These are phyloP conservation scores for Thera britannica DNA, from an alignment of 2,888 invertebrate genomes.

Conservation along the genomic window DNA sequence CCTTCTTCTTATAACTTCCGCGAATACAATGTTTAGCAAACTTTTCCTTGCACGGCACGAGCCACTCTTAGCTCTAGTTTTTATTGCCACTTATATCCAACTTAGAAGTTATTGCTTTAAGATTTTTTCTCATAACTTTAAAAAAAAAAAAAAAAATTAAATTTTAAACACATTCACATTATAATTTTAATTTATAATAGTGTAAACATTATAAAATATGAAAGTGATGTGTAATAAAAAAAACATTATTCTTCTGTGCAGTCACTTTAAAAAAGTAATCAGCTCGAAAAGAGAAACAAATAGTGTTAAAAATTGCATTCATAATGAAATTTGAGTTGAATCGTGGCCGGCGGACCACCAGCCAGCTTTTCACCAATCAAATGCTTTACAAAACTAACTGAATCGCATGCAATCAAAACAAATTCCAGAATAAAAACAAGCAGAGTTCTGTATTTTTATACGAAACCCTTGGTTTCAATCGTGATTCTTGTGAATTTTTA, in stretches of 20 bases:
- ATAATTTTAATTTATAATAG: no score
- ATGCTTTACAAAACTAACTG: constrained; percentile 20
- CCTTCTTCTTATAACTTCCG: not conserved
- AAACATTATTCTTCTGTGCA: no score
- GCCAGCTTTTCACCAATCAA: constrained; percentile 26
- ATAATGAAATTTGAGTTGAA: constrained; percentile 2
- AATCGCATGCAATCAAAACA: constrained; percentile 19
- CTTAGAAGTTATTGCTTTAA: not conserved
- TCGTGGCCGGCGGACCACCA: constrained; percentile 11
- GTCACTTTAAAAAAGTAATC: no score
- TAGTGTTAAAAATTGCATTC: constrained; percentile 23
- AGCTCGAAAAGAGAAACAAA: constrained; percentile 1
- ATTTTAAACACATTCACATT: no score
- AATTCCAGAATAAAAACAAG: not conserved
- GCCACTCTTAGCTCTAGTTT: not conserved
- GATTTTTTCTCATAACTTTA: not conserved
- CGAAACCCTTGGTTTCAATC: not conserved
- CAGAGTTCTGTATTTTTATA: not conserved
- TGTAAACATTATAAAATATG: no score
- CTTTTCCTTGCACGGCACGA: constrained; percentile 21
- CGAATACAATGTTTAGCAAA: constrained; percentile 32
- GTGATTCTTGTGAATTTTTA: not conserved
- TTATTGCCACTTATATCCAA: not conserved
- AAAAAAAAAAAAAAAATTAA: no score
- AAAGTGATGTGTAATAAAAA: no score